Percentiles rank a stretch among this genome's conserved stretches.
phyloP scores from a whole-genome alignment of 1,140 invertebrate species.

The Aphelenchoides fujianensis region DNA sequence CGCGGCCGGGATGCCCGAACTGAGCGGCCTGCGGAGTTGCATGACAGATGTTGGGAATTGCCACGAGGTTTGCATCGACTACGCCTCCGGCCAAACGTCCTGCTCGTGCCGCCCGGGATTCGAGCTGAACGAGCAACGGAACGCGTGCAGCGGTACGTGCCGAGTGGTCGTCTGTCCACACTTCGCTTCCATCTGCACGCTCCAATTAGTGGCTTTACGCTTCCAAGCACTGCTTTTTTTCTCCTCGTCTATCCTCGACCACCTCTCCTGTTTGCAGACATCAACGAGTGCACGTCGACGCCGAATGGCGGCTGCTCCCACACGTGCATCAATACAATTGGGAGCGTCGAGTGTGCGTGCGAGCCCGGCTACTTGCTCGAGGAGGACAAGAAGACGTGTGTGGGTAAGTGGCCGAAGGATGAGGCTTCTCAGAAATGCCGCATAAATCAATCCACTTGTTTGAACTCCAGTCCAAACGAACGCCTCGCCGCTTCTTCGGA shows the following conservation, averaged over 20 bases:
- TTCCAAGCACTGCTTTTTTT: too few species aligned
- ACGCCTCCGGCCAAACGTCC: conserved; percentile 18
- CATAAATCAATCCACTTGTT: conserved; percentile 2
- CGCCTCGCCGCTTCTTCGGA: conserved; percentile 24
- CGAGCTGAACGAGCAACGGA: background rate
- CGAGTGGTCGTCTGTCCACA: conserved; percentile 6
- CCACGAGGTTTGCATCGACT: conserved; percentile 40
- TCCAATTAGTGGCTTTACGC: background rate
- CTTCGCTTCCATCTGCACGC: conserved; percentile 14
- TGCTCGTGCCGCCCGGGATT: conserved; percentile 38
- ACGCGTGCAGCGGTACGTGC: background rate
- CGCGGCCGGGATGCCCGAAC: background rate
- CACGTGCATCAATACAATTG: conserved; percentile 64
- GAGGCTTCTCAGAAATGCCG: background rate
- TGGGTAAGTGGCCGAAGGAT: conserved; percentile 58
- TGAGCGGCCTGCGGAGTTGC: conserved; percentile 1
- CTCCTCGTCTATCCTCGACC: too few species aligned
- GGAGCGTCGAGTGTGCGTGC: conserved; percentile 64
- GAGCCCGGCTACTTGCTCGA: conserved; percentile 63
- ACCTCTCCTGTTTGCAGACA: too few species aligned
- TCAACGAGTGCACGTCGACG: conserved; percentile 64
- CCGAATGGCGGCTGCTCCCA: conserved; percentile 64
- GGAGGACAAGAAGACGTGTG: conserved; percentile 63
- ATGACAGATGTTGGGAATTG: conserved; percentile 26
- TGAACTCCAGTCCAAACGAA: conserved; percentile 42